Conservation (phyloP, 1,140 invertebrate genomes). For the Drosophila ohnishii region DNA sequence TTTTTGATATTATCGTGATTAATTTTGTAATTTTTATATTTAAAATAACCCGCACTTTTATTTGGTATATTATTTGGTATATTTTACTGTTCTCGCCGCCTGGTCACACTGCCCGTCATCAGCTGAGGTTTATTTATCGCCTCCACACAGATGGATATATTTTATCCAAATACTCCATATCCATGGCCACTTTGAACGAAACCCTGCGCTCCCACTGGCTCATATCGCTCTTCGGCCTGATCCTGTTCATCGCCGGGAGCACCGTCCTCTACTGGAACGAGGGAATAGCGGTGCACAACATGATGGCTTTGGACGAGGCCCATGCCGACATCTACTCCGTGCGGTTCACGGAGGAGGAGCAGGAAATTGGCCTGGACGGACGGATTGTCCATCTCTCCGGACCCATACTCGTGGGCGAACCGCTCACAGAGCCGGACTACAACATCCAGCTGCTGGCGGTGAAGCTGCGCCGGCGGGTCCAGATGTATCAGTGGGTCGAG, state of each 20-base stretch:
- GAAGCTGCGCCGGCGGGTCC: constrained; percentile 89
- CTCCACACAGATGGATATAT: constrained; percentile 10
- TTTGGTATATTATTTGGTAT: too few species aligned
- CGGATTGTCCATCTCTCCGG: constrained; percentile 91
- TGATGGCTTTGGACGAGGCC: constrained; percentile 89
- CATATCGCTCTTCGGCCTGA: constrained; percentile 85
- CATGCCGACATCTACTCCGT: constrained; percentile 86
- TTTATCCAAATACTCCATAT: neutral
- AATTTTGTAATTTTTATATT: neutral
- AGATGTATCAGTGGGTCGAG: constrained; percentile 97
- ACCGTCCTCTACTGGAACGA: constrained; percentile 90
- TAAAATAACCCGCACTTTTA: neutral
- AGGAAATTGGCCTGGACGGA: constrained; percentile 87
- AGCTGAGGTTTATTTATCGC: constrained; percentile 8
- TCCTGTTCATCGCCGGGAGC: constrained; percentile 85
- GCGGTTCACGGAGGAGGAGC: constrained; percentile 84
- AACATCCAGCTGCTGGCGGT: constrained; percentile 90
- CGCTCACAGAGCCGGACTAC: constrained; percentile 91
- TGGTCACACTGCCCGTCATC: constrained; percentile 12
- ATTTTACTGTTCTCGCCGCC: too few species aligned
- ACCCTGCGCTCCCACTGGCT: constrained; percentile 87
- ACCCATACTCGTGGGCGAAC: constrained; percentile 88
- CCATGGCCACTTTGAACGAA: constrained; percentile 83
- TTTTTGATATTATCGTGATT: neutral
- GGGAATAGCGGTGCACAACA: constrained; percentile 88